phyloP scores from a whole-genome alignment of 2,113 vertebrate genomes.

The Phylloscopus trochilus region DNA sequence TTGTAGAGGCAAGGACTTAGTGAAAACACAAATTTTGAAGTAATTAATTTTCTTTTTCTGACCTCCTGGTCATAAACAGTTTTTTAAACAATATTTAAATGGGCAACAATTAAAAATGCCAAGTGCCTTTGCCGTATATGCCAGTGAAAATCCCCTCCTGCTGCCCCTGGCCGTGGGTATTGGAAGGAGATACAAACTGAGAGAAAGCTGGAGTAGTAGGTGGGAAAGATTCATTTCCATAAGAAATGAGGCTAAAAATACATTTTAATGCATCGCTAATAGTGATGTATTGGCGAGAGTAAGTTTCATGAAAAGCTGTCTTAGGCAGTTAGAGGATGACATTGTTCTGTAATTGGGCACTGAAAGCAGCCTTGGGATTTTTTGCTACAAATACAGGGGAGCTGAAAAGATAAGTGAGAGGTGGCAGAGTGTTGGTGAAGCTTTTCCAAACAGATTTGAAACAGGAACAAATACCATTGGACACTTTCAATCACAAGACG shows the following conservation, averaged over 20 bases:
- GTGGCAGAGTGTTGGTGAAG: background rate
- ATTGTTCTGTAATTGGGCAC: background rate
- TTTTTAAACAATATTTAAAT: background rate
- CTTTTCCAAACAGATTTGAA: background rate
- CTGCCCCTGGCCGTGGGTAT: rapidly evolving
- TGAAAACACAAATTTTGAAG: background rate
- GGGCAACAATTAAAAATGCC: background rate
- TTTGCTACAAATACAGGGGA: background rate
- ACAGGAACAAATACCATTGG: background rate
- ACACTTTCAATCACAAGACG: background rate
- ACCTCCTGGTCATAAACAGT: background rate
- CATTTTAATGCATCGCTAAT: background rate
- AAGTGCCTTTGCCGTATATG: rapidly evolving
- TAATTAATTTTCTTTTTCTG: background rate
- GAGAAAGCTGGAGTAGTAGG: background rate
- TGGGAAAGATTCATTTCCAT: slow-evolving; percentile 4
- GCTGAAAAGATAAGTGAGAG: background rate
- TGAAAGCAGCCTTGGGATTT: background rate
- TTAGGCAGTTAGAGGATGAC: background rate
- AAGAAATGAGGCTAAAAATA: slow-evolving; percentile 38
- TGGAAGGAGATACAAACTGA: background rate
- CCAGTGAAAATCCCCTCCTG: background rate
- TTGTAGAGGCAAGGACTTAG: background rate
- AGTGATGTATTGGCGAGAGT: background rate
- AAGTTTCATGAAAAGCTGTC: slow-evolving; percentile 25